A percentile compares a stretch with the other conserved stretches of the same genome.
These are phyloP conservation scores for Ctenicera cuprea DNA, from an alignment of 2,888 invertebrate species.

Conservation along the genomic window DNA sequence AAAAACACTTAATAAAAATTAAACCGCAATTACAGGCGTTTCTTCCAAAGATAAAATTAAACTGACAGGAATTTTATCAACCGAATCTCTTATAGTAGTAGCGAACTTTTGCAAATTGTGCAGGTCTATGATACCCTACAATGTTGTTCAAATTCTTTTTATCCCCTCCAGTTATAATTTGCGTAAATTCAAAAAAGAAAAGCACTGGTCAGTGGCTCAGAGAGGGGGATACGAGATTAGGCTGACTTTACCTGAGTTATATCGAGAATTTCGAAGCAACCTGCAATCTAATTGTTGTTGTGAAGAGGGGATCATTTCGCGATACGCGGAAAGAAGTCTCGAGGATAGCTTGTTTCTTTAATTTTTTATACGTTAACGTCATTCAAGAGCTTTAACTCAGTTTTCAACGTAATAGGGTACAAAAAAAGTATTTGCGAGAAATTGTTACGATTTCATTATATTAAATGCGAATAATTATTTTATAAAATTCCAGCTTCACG, in stretches of 20 bases:
- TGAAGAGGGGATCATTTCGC: conserved; percentile 3
- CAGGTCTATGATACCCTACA: conserved; percentile 16
- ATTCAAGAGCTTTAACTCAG: too few species aligned
- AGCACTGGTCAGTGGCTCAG: neutral
- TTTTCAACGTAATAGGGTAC: too few species aligned
- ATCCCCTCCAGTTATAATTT: conserved; percentile 37
- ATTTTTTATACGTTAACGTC: neutral
- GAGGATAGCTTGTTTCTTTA: neutral
- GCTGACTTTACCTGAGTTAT: conserved; percentile 23
- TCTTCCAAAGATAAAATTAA: neutral
- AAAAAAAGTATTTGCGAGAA: too few species aligned
- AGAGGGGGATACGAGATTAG: conserved; percentile 30
- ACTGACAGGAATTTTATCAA: conserved; percentile 14
- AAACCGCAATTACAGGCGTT: neutral
- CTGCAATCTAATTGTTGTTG: conserved; percentile 24
- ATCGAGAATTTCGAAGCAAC: conserved; percentile 29
- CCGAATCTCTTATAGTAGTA: conserved; percentile 30
- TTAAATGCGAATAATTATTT: neutral
- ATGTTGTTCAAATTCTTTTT: conserved; percentile 37
- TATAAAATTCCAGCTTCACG: neutral
- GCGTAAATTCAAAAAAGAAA: conserved; percentile 40
- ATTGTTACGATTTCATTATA: neutral
- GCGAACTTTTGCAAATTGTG: conserved; percentile 45
- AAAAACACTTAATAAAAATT: neutral
- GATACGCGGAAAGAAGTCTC: conserved; percentile 8